Evolutionary conservation across 2,113 vertebrate species (phyloP).

Genomic region (Prolemur simus): DNA sequence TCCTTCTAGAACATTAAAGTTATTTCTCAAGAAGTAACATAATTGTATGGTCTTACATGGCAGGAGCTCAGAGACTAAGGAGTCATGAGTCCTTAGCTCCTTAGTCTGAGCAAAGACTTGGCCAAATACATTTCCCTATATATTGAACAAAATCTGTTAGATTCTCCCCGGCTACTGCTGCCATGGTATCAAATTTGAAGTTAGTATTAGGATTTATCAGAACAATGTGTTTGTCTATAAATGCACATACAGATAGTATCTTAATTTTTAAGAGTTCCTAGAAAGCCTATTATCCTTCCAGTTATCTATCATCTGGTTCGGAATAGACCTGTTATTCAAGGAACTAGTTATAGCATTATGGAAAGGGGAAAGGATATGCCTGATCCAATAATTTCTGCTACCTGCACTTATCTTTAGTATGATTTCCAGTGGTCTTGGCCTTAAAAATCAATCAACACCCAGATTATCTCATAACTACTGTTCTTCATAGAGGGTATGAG

Average conservation of each 20-base stretch:
- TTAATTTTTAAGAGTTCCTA: constrained; percentile 25
- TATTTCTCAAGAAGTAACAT: constrained; percentile 21
- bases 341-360: background rate
- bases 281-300: background rate
- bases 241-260: background rate
- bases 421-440: background rate
- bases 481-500: background rate
- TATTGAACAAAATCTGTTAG: background rate
- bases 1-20: background rate
- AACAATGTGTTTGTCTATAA: constrained; percentile 1
- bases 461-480: background rate
- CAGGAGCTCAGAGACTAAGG: background rate
- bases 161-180: background rate
- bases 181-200: background rate
- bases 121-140: constrained; percentile 8
- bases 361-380: background rate
- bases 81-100: background rate
- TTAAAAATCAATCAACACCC: constrained; percentile 29
- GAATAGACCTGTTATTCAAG: constrained; percentile 42
- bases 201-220: constrained; percentile 34
- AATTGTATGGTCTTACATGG: background rate
- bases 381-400: background rate
- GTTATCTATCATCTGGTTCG: constrained; percentile 21
- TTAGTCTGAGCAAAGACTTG: background rate
- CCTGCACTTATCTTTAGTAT: background rate